Base-by-base conservation (phyloP, 1,140 invertebrate species). In the Caenorhabditis tropicalis region DNA sequence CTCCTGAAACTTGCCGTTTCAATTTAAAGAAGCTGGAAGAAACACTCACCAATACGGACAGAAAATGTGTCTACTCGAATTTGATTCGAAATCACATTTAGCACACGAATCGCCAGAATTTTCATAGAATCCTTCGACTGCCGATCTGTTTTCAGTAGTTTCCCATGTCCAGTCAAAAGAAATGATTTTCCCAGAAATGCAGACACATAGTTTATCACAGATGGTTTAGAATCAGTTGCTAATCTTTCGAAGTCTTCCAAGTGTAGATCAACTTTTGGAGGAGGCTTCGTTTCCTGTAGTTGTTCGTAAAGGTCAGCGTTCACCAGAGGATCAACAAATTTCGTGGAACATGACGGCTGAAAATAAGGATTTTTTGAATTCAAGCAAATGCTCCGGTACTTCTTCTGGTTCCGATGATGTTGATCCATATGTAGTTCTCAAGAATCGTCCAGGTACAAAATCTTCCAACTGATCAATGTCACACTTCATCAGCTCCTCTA, bases 101-200 rank as follows among this genome's bases (percentile, higher is more conserved):
- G 65, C 1, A 74, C 65, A 10, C 65, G 65, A 5, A 74, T 39
- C 9, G 65, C 65, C n/a, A 74, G n/a, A 74, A 74, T 74, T 24
- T 74, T 74, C 65, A 74, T 74, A 3, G 65, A 74, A 24, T 74
- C 65, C 24, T 74, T 74, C 16, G 65, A 74, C n/a, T 74, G 65
- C 0, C 65, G 65, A 46, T 74, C 65, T 24, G 65, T 74, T 43
- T 74, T 74, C 19, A 74, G 15, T 43, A 74, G 65, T 43, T 24
- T 74, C 9, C 36, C 65, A n/a, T 6, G 12, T 7, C 65, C 65
- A 24, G 65, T 74, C 21, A 74, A 12, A 0, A 74, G 36, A 24
- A 46, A 74, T 2, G 19, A 3, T 43, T 74, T 74, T 27, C 36
- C 65, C n/a, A 74, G 36, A 43, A 74, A 74, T 2, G 65, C 65